Base-by-base conservation (phyloP, 1,140 invertebrate genomes). In the Diabrotica undecimpunctata region DNA sequence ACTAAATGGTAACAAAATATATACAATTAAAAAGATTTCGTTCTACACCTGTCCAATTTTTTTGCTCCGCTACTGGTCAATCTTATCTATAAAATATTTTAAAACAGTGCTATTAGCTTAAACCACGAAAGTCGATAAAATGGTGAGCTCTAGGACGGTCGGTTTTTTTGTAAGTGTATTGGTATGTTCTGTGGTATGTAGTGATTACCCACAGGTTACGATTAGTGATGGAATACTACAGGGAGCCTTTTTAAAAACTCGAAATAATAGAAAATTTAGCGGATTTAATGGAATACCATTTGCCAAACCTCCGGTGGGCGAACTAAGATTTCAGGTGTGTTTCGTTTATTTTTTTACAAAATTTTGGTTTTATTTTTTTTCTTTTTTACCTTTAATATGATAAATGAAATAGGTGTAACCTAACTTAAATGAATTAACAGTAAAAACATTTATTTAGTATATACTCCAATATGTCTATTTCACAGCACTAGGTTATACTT, bases 191-290 rank as follows among this genome's bases (percentile, higher is more conserved):
- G 54, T 55, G 12, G 13, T 8, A 6, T 14, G 13, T 6, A 25
- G 10, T 55, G 14, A 55, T 10, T 55, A 55, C 25, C 54, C 54
- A 10, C 54, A 14, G 35, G 54, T 55, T 10, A 14, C 7, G 14
- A 55, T 55, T 35, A 55, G 54, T 55, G 54, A 55, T 11, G 54
- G 54, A 7, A 7, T 55, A 55, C 35, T 55, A 9, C n/a, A 35
- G 10, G 54, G 54, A 3, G 35, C 6, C 6, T 55, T 55, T 55
- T 55, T 13, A 35, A 55, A 12, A 55, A 55, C 54, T 13, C n/a
- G 14, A 55, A 55, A 55, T 14, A 9, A 25, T 55, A 13, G 54
- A 35, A 13, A 13, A 35, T 55, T 55, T 55, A 55, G 54, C 10
- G 54, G 54, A 9, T 55, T 55, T 10, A 55, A 13, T 35, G 9